Conservation (phyloP, 2,113 vertebrate genomes). For the Megaleporinus macrocephalus region DNA sequence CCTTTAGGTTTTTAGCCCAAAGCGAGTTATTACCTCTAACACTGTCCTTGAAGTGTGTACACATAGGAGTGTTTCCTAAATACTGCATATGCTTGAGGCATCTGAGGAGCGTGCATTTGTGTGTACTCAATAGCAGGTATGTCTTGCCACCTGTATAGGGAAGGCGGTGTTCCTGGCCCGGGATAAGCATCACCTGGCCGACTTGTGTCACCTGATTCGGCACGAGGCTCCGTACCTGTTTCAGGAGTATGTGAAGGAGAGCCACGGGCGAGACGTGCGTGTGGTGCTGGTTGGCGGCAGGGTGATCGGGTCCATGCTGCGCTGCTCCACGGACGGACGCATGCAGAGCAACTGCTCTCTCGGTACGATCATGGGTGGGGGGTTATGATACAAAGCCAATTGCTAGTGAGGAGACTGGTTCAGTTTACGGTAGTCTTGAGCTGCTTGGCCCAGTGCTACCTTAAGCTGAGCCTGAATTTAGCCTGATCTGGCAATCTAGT, state of each 20-base stretch:
- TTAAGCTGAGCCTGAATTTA: too few relatives aligned
- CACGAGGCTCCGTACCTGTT: slow-evolving; percentile 91
- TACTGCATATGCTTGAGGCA: too few relatives aligned
- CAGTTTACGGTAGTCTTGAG: neutral
- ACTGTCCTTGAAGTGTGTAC: too few relatives aligned
- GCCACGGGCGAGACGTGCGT: slow-evolving; percentile 87
- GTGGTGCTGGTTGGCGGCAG: slow-evolving; percentile 89
- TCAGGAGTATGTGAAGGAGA: slow-evolving; percentile 92
- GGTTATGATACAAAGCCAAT: neutral
- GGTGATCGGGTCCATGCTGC: slow-evolving; percentile 89
- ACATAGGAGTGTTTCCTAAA: too few relatives aligned
- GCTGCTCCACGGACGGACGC: slow-evolving; percentile 89
- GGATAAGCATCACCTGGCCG: slow-evolving; percentile 89
- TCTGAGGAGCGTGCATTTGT: too few relatives aligned
- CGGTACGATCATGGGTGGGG: slow-evolving; percentile 59
- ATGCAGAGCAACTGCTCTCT: slow-evolving; percentile 94
- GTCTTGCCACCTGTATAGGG: slow-evolving; percentile 67
- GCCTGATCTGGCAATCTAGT: too few relatives aligned
- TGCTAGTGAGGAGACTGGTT: neutral
- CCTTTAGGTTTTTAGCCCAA: too few relatives aligned
- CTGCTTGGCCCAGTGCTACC: neutral
- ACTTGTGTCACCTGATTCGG: slow-evolving; percentile 89
- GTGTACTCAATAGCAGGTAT: neutral
- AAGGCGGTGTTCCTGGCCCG: slow-evolving; percentile 90
- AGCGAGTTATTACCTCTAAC: too few relatives aligned